Base-by-base conservation (phyloP, 2,113 vertebrate genomes). In the Sylvia atricapilla region DNA sequence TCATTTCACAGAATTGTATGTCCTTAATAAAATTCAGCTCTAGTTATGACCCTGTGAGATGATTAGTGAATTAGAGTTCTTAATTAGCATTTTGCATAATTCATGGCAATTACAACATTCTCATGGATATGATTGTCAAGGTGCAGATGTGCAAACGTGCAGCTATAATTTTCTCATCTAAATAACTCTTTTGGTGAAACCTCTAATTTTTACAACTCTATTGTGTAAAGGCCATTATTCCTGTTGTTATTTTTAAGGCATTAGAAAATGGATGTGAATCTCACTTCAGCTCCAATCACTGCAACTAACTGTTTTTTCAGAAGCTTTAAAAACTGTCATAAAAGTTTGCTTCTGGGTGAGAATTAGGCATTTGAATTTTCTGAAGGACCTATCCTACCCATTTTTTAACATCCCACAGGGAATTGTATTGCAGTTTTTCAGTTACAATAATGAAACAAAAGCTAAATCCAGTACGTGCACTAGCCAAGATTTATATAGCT, bases 41-140 rank as follows among this genome's bases (percentile, higher is more conserved):
- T 73, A 97, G 97, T 97, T 98, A 96, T 98, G 98, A 98, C 98
- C 98, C 97, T 97, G 97, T 95, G 93, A 97, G 97, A 98, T 98
- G 97, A 98, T 98, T 97, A 98, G 98, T 96, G 97, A 98, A 98
- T 98, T 97, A 68, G 84, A 97, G 97, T 97, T 97, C 97, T 98
- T 98, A 98, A 98, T 98, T 98, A 98, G 94, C 95, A 98, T 98
- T 98, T 98, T 98, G 95, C 97, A 98, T 98, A 98, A 98, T 98
- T 98, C 97, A 98, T 98, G 97, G 87, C 95, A 97, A 98, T 98
- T 97, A 95, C 97, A 97, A 97, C 96, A 87, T 86, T 93, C 88
- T 98, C 87, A 94, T 98, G 94, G 94, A 96, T 98, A 97, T 97
- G 97, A 98, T 98, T 98, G 97, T 98, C 97, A 98, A 97, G 97